These are phyloP conservation scores for Ips typographus DNA, from an alignment of 1,140 invertebrate species.

Conservation along the genomic window DNA sequence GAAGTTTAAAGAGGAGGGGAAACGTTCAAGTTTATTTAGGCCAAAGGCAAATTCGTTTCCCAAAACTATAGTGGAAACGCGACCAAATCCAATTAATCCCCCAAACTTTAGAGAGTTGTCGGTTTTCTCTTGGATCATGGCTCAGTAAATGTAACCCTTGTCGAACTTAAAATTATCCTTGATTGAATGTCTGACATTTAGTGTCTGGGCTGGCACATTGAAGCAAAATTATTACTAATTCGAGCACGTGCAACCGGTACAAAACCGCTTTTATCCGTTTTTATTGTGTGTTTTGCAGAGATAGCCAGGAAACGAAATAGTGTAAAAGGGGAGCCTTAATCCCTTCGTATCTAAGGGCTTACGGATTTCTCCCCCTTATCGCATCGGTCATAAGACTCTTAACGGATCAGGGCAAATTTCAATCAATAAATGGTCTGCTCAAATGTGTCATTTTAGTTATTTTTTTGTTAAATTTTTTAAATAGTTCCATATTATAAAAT, in stretches of 20 bases:
- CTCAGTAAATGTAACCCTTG: neutral
- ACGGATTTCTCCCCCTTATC: constrained; percentile 16
- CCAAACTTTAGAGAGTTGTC: neutral
- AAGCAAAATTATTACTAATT: neutral
- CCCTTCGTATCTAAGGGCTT: constrained; percentile 29
- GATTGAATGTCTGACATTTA: neutral
- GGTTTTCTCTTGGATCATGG: neutral
- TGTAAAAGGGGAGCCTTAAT: constrained; percentile 27
- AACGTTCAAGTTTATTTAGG: constrained; percentile 6
- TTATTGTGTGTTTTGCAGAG: constrained; percentile 26
- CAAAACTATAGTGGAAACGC: constrained; percentile 2
- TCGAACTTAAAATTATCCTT: neutral
- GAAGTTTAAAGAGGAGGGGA: neutral
- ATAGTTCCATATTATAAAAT: neutral
- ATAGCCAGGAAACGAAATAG: constrained; percentile 20
- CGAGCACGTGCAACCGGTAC: neutral
- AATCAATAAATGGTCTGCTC: constrained; percentile 16
- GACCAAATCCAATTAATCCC: constrained; percentile 4
- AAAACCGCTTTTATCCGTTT: constrained; percentile 2
- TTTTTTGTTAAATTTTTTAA: too few relatives aligned
- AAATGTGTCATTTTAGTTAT: too few relatives aligned
- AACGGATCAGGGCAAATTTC: constrained; percentile 25
- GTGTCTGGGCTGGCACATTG: too few relatives aligned
- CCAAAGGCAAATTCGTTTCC: constrained; percentile 1
- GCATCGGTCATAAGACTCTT: constrained; percentile 26